Evolutionary conservation across 2,888 invertebrate species (phyloP).

Genomic region (Nomada hirtipes): DNA sequence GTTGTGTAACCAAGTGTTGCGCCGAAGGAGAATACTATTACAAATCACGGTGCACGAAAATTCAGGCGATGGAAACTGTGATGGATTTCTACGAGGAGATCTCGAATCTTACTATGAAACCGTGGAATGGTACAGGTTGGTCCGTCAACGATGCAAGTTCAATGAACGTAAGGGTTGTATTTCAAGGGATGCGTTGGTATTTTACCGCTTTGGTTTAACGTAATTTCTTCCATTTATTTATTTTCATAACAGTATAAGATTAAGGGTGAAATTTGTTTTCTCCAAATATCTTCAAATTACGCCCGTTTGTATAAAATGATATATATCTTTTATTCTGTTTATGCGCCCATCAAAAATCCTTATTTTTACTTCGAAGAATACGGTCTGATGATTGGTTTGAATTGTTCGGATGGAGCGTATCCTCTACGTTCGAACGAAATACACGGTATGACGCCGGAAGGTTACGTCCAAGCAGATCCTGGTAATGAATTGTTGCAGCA

Average conservation of each 20-base stretch:
- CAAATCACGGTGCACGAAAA: not conserved
- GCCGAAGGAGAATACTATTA: slow-evolving; percentile 72
- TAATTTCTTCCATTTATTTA: too few species aligned
- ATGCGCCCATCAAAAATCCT: too few species aligned
- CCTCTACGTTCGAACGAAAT: slow-evolving; percentile 64
- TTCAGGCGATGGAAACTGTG: not conserved
- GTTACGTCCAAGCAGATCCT: slow-evolving; percentile 65
- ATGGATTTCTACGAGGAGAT: slow-evolving; percentile 21
- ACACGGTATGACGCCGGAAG: slow-evolving; percentile 73
- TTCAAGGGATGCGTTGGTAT: too few species aligned
- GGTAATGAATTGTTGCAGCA: slow-evolving; percentile 56
- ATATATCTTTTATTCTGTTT: not conserved
- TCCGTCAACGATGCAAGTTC: not conserved
- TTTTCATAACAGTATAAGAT: too few species aligned
- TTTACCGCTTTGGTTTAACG: too few species aligned
- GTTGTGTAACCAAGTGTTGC: slow-evolving; percentile 83
- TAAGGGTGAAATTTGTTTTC: too few species aligned
- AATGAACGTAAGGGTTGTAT: too few species aligned
- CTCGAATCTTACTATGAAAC: not conserved
- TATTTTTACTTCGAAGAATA: slow-evolving; percentile 69
- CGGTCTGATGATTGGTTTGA: slow-evolving; percentile 74
- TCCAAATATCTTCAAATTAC: too few species aligned
- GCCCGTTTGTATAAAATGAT: too few species aligned
- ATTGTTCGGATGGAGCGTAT: slow-evolving; percentile 71
- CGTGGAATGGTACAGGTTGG: slow-evolving; percentile 27